Base-by-base conservation (phyloP, 2,888 invertebrate genomes). In the Oligia latruncula region DNA sequence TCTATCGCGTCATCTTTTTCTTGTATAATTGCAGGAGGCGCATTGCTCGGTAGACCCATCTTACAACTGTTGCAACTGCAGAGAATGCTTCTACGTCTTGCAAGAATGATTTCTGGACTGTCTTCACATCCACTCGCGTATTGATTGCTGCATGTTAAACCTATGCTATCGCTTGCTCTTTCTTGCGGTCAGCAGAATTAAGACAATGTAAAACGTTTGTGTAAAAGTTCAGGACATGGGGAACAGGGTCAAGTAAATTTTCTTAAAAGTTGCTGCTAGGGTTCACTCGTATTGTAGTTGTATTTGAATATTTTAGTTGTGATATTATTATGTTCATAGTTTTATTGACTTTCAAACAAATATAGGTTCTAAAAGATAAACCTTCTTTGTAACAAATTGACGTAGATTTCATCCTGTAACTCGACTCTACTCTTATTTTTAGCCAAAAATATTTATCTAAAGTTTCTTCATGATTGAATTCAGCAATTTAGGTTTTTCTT, bases 131-230 rank as follows among this genome's bases (percentile, higher is more conserved):
- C 17, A 3, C 11, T 35, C 46, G 2, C 9, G 15, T 83, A 83
- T 83, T 81, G 83, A 85, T 83, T 83, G 64, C n/a, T 68, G 40
- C 52, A 76, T 85, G 52, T 72, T 72, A 85, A 76, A 65, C 23
- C 23, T 60, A 40, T 46, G 15, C 35, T 85, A 85, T 83, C 29
- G 85, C 68, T 76, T 40, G 40, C 81, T 83, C 83, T 81, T 81
- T 85, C 81, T 70, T 65, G 11, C 81, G n/a, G 64, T 70, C 9
- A 72, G 29, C 35, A 65, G n/a, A 80, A 15, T 17, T n/a, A 74
- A 60, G n/a, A 20, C 2, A 74, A 35, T 67, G 11, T 17, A 20
- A 62, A 52, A 43, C 23, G 20, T 11, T 40, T 35, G 40, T 11
- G 4, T 64, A 62, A 29, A 62, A 60, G 15, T 15, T n/a, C 1